Conservation (phyloP, 2,797 vertebrate genomes). For the Thaleichthys pacificus region DNA sequence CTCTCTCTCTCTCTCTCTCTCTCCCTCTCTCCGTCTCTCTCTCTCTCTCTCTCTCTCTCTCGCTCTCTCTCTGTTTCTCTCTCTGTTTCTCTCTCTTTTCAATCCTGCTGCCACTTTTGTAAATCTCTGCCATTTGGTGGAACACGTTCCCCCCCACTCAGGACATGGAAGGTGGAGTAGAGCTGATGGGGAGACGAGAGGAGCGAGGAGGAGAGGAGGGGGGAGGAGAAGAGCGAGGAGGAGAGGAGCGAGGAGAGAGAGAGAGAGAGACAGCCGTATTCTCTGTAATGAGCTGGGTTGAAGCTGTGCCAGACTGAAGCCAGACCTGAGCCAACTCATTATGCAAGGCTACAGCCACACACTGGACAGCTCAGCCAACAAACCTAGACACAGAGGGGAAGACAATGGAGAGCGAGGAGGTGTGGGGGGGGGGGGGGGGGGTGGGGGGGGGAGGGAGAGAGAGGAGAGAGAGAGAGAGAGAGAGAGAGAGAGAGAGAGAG, state of each 20-base stretch:
- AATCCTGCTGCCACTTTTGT: slow-evolving; percentile 3
- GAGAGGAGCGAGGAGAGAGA: slow-evolving; percentile 29
- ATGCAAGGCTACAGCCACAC: slow-evolving; percentile 39
- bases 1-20: background rate
- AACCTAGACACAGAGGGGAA: slow-evolving; percentile 39
- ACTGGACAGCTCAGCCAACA: background rate
- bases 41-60: background rate
- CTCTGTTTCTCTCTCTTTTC: background rate
- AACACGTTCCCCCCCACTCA: slow-evolving; percentile 7
- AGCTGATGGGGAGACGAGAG: background rate
- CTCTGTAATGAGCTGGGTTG: slow-evolving; percentile 58
- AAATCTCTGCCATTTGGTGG: slow-evolving; percentile 1
- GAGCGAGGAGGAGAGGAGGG: background rate
- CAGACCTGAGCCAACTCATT: slow-evolving; percentile 45
- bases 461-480: background rate
- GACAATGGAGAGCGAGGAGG: slow-evolving; percentile 5
- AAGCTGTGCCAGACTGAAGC: slow-evolving; percentile 55
- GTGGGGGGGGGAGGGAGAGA: background rate
- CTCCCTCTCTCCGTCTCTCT: background rate
- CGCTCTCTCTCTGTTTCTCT: no score
- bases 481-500: background rate
- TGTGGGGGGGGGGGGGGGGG: slow-evolving; percentile 19
- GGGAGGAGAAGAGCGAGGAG: background rate
- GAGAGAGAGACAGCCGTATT: slow-evolving; percentile 43
- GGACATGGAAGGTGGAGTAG: background rate